phyloP scores from a whole-genome alignment of 1,140 invertebrate species.

The Elysia chlorotica region DNA sequence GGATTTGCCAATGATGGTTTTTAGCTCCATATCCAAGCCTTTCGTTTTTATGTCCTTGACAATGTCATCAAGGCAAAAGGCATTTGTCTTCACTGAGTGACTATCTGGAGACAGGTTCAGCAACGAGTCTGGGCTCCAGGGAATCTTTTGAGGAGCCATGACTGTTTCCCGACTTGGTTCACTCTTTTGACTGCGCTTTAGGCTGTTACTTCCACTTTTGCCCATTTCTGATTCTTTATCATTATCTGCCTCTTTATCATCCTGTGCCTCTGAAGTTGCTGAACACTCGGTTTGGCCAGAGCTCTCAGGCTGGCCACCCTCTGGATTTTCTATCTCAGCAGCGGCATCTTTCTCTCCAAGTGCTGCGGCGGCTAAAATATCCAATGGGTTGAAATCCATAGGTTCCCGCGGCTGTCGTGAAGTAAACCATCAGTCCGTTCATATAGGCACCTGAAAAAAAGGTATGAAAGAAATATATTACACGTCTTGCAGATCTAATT shows the following conservation, averaged over 20 bases:
- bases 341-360: neutral
- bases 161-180: neutral
- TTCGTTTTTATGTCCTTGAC: slow-evolving; percentile 12
- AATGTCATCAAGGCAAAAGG: slow-evolving; percentile 11
- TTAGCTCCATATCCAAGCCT: neutral
- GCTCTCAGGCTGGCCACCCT: neutral
- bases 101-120: neutral
- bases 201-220: slow-evolving; percentile 4
- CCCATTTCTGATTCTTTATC: neutral
- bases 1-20: neutral
- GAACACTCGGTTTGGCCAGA: neutral
- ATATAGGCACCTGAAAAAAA: too few relatives aligned
- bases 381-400: slow-evolving; percentile 4
- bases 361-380: neutral
- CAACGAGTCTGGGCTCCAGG: slow-evolving; percentile 17
- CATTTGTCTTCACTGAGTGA: neutral
- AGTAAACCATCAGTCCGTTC: neutral
- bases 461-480: too few relatives aligned
- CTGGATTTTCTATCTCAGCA: neutral
- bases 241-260: neutral
- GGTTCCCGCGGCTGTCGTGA: neutral
- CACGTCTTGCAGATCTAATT: too few relatives aligned
- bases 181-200: neutral
- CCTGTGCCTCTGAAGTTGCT: neutral
- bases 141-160: slow-evolving; percentile 20